Evolutionary conservation across 2,113 vertebrate species (phyloP).

Genomic region (Psammodynastes pulverulentus): DNA sequence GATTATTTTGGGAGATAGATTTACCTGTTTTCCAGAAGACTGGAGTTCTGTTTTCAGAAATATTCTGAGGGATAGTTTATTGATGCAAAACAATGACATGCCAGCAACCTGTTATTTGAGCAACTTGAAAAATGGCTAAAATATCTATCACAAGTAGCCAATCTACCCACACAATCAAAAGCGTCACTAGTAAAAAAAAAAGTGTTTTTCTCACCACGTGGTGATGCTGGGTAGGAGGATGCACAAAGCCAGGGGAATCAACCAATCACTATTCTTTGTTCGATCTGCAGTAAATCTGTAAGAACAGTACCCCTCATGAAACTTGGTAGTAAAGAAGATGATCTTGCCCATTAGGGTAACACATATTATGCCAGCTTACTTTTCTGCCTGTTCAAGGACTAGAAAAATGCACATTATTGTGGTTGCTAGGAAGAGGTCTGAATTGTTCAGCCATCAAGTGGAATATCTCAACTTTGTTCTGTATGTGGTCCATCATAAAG

Average conservation of each 20-base stretch:
- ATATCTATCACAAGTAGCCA: neutral
- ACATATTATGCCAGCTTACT: neutral
- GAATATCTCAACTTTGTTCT: neutral
- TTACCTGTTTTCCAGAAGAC: neutral
- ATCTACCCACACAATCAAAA: neutral
- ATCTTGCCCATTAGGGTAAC: neutral
- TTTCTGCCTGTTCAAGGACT: neutral
- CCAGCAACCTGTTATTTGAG: neutral
- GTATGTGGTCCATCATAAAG: neutral
- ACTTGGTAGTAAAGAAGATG: neutral
- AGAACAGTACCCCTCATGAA: neutral
- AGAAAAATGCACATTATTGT: neutral
- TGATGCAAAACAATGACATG: neutral
- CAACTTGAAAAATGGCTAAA: neutral
- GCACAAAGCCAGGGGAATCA: neutral
- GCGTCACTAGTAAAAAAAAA: neutral
- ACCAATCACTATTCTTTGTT: neutral
- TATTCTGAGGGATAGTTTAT: neutral
- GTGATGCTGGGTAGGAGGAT: neutral
- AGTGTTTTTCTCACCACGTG: neutral
- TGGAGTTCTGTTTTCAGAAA: neutral
- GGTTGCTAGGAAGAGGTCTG: neutral
- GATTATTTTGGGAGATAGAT: neutral
- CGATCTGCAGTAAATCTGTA: neutral
- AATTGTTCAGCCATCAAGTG: neutral